Conservation (phyloP, 2,113 vertebrate species). For the Paralichthys olivaceus region DNA sequence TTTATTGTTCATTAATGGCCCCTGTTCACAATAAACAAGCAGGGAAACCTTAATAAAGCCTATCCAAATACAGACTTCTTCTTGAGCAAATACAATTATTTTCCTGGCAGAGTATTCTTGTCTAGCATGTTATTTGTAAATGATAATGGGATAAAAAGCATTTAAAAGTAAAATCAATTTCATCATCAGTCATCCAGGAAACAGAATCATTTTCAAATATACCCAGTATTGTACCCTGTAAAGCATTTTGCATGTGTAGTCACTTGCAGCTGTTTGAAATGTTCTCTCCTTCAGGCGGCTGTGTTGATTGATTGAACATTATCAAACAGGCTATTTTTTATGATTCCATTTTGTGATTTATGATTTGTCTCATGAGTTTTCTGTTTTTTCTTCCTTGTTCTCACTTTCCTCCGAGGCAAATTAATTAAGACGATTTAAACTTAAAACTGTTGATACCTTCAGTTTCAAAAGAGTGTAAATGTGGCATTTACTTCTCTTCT, state of each 20-base stretch:
- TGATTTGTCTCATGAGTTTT: neutral
- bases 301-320: conserved; percentile 14
- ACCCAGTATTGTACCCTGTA: neutral
- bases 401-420: neutral
- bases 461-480: neutral
- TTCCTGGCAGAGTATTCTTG: neutral
- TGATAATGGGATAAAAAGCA: neutral
- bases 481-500: neutral
- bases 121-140: neutral
- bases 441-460: too few relatives aligned
- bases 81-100: neutral
- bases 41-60: neutral
- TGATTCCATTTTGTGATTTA: neutral
- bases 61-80: neutral
- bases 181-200: neutral
- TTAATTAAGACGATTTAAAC: neutral
- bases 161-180: neutral
- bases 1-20: conserved; percentile 27
- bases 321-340: conserved; percentile 1
- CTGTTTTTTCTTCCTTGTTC: neutral
- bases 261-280: neutral
- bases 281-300: neutral
- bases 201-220: neutral
- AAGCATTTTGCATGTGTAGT: neutral
- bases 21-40: neutral